Percentiles rank a stretch among this genome's conserved stretches.
phyloP scores from a whole-genome alignment of 2,888 invertebrate genomes.

The Eumerus sabulonum region DNA sequence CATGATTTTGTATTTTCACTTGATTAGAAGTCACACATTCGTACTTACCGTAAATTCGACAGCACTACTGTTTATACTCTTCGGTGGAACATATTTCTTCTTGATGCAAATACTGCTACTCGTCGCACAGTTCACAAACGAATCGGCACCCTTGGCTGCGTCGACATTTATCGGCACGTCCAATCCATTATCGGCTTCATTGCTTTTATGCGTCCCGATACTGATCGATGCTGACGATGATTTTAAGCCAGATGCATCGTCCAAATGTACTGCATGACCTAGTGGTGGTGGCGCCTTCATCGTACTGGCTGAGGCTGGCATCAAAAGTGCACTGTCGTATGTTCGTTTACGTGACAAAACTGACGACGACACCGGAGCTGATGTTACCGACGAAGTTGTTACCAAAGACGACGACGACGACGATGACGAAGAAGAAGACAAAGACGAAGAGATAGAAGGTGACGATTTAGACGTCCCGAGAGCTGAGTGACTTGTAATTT shows the following conservation, averaged over 20 bases:
- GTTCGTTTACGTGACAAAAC: slow-evolving; percentile 75
- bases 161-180: slow-evolving; percentile 41
- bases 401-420: slow-evolving; percentile 69
- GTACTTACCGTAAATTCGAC: slow-evolving; percentile 62
- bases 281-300: slow-evolving; percentile 62
- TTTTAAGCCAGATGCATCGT: slow-evolving; percentile 55
- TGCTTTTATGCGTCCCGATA: slow-evolving; percentile 45
- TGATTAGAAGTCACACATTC: no score
- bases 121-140: slow-evolving; percentile 23
- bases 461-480: slow-evolving; percentile 64
- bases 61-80: slow-evolving; percentile 59
- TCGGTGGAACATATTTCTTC: slow-evolving; percentile 73
- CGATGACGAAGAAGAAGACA: slow-evolving; percentile 52
- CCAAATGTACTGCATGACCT: slow-evolving; percentile 38
- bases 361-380: slow-evolving; percentile 62
- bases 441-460: slow-evolving; percentile 57
- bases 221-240: slow-evolving; percentile 43
- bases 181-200: slow-evolving; percentile 48
- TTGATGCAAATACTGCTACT: slow-evolving; percentile 62
- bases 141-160: slow-evolving; percentile 36
- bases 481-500: slow-evolving; percentile 74
- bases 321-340: slow-evolving; percentile 76
- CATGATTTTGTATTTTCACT: no score
- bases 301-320: slow-evolving; percentile 71
- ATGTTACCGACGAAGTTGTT: slow-evolving; percentile 49